phyloP scores from a whole-genome alignment of 2,113 vertebrate genomes.

The Crotalus tigris region DNA sequence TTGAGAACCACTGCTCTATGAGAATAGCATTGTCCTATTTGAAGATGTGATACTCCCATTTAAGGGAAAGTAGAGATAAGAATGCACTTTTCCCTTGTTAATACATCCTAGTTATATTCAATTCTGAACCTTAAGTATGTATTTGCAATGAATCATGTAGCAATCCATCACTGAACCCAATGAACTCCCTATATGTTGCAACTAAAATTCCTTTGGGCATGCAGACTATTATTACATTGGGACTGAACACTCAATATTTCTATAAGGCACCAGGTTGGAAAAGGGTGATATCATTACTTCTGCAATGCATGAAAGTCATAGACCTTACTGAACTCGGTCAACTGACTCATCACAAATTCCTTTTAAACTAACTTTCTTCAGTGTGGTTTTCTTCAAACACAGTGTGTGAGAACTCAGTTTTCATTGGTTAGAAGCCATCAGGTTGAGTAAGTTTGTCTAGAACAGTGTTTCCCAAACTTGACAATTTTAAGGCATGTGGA shows the following conservation, averaged over 20 bases:
- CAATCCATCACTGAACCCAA: not conserved
- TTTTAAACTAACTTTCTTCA: not conserved
- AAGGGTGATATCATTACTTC: not conserved
- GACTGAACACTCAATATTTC: not conserved
- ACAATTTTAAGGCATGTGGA: no score
- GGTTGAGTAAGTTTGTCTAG: not conserved
- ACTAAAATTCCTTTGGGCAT: not conserved
- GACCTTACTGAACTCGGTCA: not conserved
- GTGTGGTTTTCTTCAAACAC: not conserved
- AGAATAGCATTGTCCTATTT: not conserved
- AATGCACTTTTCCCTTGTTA: not conserved
- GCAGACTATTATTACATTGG: not conserved
- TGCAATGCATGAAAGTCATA: not conserved
- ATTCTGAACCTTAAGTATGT: not conserved
- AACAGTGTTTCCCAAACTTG: no score
- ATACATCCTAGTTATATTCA: not conserved
- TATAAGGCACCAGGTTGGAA: not conserved
- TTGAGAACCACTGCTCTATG: not conserved
- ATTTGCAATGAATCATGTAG: not conserved
- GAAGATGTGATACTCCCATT: not conserved
- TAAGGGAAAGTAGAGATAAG: not conserved
- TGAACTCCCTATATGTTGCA: not conserved
- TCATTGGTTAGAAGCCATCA: not conserved
- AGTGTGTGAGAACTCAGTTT: not conserved
- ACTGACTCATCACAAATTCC: not conserved